Base-by-base conservation (phyloP, 2,888 invertebrate species). In the Myopa testacea region DNA sequence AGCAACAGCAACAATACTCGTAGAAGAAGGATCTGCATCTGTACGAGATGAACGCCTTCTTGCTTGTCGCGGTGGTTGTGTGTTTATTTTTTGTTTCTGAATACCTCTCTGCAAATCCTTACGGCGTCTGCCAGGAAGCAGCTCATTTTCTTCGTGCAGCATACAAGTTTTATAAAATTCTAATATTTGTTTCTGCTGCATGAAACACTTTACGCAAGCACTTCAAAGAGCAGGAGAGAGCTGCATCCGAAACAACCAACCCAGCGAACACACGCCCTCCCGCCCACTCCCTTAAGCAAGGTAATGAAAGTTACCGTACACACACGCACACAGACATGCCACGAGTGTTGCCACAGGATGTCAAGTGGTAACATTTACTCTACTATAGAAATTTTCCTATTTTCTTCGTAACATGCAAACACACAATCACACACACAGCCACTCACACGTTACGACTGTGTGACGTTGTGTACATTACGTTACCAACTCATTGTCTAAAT, bases 361-460 rank as follows among this genome's bases (percentile, higher is more conserved):
- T 75, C 67, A 65, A 63, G 74, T 67, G 67, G 75, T 65, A 67
- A 50, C 75, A 75, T 68, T 75, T 75, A 68, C 67, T 75, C 58
- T 26, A 55, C 19, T 67, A 75, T 68, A 75, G 75, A 68, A 75
- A 75, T 68, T 75, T 75, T 58, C 45, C 45, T 55, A 75, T 75
- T 75, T 75, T 65, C 75, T 62, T 72, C 45, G 38, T 16, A 26
- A 38, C 50, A 58, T 19, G n/a, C 45, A 19, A 34, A 60, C 60
- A 60, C 16, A 71, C 26, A 70, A 8, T 19, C 10, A 26, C 19
- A 60, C 62, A 62, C 45, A 62, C 26, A 19, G 38, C 45, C 37
- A 65, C 38, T 34, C 37, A 65, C 65, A 34, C 34, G 38, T 38
- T 45, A 1, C 10, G 14, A 12, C 34, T 37, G 16, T 55, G 37